Percentiles rank a stretch among this genome's conserved stretches.
Conservation (phyloP, 2,888 invertebrate genomes). For the Dryomyza anilis region DNA sequence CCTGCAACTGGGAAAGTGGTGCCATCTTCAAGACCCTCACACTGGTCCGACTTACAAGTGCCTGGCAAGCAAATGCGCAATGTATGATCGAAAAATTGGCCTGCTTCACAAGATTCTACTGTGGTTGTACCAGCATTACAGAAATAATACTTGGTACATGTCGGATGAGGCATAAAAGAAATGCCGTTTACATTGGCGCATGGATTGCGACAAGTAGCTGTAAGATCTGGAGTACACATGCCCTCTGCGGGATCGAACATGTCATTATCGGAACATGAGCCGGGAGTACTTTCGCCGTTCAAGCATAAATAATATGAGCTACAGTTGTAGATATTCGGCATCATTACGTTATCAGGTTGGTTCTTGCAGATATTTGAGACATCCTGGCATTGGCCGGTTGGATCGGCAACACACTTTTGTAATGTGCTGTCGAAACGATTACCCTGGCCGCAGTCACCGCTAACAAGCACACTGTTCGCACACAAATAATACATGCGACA, state of each 20-base stretch:
- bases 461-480: background rate
- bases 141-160: constrained; percentile 49
- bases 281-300: constrained; percentile 38
- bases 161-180: constrained; percentile 43
- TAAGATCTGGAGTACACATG: constrained; percentile 41
- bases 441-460: background rate
- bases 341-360: constrained; percentile 42
- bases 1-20: constrained; percentile 38
- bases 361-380: constrained; percentile 41
- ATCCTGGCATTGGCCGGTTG: constrained; percentile 29
- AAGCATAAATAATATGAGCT: constrained; percentile 44
- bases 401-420: constrained; percentile 41
- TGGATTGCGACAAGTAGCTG: constrained; percentile 50
- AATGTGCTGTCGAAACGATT: constrained; percentile 28
- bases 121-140: constrained; percentile 43
- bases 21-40: constrained; percentile 38
- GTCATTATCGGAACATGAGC: constrained; percentile 39
- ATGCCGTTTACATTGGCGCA: constrained; percentile 38
- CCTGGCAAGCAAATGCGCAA: constrained; percentile 37
- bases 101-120: constrained; percentile 43
- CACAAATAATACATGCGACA: constrained; percentile 48
- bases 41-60: constrained; percentile 36
- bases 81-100: constrained; percentile 40
- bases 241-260: constrained; percentile 38
- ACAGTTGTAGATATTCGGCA: constrained; percentile 44